Base-by-base conservation (phyloP, 1,140 invertebrate species). In the Wiebesia pumilae region DNA sequence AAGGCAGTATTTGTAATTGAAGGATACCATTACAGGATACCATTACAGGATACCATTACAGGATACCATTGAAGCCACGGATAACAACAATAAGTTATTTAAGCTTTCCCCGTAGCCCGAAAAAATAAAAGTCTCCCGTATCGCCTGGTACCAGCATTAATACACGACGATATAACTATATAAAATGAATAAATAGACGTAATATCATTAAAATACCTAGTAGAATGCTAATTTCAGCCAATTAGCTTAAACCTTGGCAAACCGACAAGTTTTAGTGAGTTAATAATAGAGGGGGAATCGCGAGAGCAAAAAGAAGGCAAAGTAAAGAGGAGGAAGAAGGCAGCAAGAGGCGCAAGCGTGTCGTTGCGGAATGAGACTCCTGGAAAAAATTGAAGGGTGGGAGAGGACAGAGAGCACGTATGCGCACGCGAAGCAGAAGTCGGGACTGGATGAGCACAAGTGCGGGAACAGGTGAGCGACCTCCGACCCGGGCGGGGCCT, bases 401-500 rank as follows among this genome's bases (percentile, higher is more conserved):
- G 81, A 40, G 21, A 38, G 69, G 38, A 43, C n/a, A 47, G 19
- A 69, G 27, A 30, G 33, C 65, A 54, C 40, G 67, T 47, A 84
- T 21, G 58, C 33, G 75, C 33, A 75, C 43, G 80, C 71, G 54
- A 62, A 62, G 24, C 58, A 62, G 58, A 2, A 77, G 54, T 10
- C 51, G 35, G 30, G 40, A 27, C 38, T 89, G 87, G 88, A 82
- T 79, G 87, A 85, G 86, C 78, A 86, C 87, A 51, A 81, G 79
- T 85, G 86, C 82, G 86, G 88, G 89, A 90, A 89, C 90, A 91
- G 90, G 90, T 91, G 90, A 91, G 90, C 90, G 90, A 91, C 90
- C 90, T 89, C 65, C 86, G 82, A 87, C 77, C 82, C 81, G 86
- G 86, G 86, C 51, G 86, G 86, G 77, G 86, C 79, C 81, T 0